Conservation (phyloP, 2,797 vertebrate genomes). For the Gymnodraco acuticeps region DNA sequence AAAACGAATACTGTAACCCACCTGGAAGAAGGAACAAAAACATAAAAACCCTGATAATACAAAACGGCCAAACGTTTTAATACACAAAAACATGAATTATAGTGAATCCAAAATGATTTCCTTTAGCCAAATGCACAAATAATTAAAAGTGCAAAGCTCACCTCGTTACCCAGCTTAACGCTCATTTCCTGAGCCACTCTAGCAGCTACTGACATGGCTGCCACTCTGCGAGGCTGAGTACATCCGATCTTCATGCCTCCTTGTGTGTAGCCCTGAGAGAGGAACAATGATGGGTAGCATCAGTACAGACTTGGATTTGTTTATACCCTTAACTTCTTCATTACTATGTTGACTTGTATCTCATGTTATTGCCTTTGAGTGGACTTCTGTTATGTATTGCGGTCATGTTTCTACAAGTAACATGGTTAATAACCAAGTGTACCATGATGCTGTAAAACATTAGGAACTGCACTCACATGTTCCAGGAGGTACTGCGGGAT, state of each 20-base stretch:
- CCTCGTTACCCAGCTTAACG: slow-evolving; percentile 94
- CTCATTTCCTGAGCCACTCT: slow-evolving; percentile 90
- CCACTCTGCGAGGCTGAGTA: slow-evolving; percentile 92
- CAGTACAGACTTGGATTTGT: background rate
- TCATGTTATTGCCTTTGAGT: background rate
- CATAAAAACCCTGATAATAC: background rate
- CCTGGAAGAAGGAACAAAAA: slow-evolving; percentile 73
- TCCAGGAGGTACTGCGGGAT: slow-evolving; percentile 94
- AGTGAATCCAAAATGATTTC: background rate
- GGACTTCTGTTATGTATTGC: too few relatives aligned
- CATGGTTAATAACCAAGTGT: accelerated
- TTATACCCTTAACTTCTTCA: background rate
- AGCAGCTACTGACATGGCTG: slow-evolving; percentile 92
- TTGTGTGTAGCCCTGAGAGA: slow-evolving; percentile 88
- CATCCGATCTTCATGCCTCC: slow-evolving; percentile 92
- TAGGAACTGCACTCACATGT: slow-evolving; percentile 78
- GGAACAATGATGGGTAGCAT: background rate
- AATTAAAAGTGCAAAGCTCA: slow-evolving; percentile 47
- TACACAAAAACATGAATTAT: background rate
- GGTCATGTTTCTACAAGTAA: background rate
- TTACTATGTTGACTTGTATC: background rate
- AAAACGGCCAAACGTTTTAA: background rate
- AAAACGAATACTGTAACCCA: slow-evolving; percentile 94
- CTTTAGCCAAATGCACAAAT: background rate
- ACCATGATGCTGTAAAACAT: background rate